Base-by-base conservation (phyloP, 2,888 invertebrate genomes). In the Cataglyphis altisquamis region DNA sequence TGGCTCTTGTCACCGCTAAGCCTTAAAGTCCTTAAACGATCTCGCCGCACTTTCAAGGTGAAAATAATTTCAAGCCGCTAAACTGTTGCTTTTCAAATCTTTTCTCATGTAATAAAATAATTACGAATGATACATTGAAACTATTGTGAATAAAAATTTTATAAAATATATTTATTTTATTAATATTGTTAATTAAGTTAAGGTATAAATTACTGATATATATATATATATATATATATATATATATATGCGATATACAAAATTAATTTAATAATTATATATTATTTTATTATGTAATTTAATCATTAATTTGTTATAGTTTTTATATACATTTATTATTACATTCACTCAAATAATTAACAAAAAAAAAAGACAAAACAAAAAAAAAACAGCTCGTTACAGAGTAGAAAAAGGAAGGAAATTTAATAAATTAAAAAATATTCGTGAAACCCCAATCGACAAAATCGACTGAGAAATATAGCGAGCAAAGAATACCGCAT, bases 1-100 rank as follows among this genome's bases (percentile, higher is more conserved):
- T 45, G 29, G 72, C 72, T 70, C 41, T 32, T 72, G 78, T 72
- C 60, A 72, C 78, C 60, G 45, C 45, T 72, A 72, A 70, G 70
- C 64, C 72, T 80, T 72, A 72, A 70, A 80, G 72, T 80, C 60
- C 18, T 60, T 72, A 80, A 80, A 72, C 72, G 60, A 60, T 80
- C 72, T 72, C 78, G 32, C 21, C 72, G 70, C 60, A 21, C 9
- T 72, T 67, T 60, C 68, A 18, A 60, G 45, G 60, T 10, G 32
- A 60, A 78, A 78, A 70, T 45, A 32, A 78, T 78, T 70, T 70
- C 21, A 41, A 70, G 68, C 55, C 32, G n/a, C 15, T 48, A 39
- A 55, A 68, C 41, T 29, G 41, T 21, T 32, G 32, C 18, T 60
- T 80, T 45, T 45, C 57, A 32, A 70, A 4, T 55, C 9, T n/a